Conservation (phyloP, 2,797 vertebrate genomes). For the Myiotriccus ornatus region DNA sequence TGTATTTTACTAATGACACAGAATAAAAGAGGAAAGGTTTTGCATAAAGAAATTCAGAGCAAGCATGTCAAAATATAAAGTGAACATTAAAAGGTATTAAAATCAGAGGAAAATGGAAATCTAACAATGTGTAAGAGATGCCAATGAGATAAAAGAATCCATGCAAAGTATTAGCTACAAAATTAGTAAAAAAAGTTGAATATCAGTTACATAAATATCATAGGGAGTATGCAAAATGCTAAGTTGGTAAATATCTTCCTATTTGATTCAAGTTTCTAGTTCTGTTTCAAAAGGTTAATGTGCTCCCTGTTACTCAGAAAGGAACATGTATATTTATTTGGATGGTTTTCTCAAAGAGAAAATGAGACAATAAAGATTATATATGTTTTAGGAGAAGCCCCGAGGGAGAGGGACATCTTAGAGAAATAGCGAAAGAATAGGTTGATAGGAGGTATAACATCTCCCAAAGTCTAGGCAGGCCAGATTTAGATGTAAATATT, state of each 20-base stretch:
- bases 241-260: constrained; percentile 38
- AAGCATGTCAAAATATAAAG: constrained; percentile 30
- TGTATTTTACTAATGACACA: constrained; percentile 20
- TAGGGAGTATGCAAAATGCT: not conserved
- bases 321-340: not conserved
- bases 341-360: not conserved
- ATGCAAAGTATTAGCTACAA: constrained; percentile 46
- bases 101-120: not conserved
- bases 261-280: constrained; percentile 45
- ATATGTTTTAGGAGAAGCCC: not conserved
- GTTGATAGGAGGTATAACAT: not conserved
- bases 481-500: not conserved
- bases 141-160: constrained; percentile 33
- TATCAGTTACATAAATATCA: constrained; percentile 26
- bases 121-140: not conserved
- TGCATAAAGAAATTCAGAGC: constrained; percentile 14
- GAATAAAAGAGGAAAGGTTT: not conserved
- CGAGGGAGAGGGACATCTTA: not conserved
- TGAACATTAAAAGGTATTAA: constrained; percentile 16
- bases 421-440: not conserved
- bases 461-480: not conserved
- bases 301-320: constrained; percentile 40
- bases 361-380: not conserved
- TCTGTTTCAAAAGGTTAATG: constrained; percentile 63
- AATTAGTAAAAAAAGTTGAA: constrained; percentile 7